Percentiles rank a stretch among this genome's conserved stretches.
Conservation (phyloP, 2,113 vertebrate species). For the Condylura cristata region DNA sequence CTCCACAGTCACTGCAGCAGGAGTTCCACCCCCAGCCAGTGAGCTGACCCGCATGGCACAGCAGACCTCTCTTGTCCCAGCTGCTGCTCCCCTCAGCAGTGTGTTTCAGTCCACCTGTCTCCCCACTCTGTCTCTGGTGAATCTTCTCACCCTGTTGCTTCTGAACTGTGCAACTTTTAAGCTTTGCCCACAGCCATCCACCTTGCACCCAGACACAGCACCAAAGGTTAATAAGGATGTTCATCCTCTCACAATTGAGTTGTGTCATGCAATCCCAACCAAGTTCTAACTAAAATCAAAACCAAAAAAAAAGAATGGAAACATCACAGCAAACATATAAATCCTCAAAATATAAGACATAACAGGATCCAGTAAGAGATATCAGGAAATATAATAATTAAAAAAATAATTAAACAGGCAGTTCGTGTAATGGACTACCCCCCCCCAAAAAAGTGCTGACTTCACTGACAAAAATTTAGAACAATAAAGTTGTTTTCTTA, state of each 20-base stretch:
- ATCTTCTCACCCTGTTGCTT: too few relatives aligned
- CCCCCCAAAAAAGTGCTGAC: not conserved
- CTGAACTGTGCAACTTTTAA: too few relatives aligned
- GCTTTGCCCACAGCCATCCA: too few relatives aligned
- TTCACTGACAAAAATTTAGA: not conserved
- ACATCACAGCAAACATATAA: not conserved
- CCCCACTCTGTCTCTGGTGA: too few relatives aligned
- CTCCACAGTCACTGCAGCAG: too few relatives aligned
- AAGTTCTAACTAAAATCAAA: not conserved
- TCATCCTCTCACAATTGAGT: not conserved
- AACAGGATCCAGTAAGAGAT: not conserved
- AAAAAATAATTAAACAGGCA: not conserved
- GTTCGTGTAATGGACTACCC: not conserved
- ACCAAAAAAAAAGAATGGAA: not conserved
- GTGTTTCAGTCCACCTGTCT: too few relatives aligned
- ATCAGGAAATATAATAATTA: not conserved
- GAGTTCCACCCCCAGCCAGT: too few relatives aligned
- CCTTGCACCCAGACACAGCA: not conserved
- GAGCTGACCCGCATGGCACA: too few relatives aligned
- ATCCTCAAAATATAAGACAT: not conserved
- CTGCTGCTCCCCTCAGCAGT: too few relatives aligned
- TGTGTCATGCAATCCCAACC: not conserved
- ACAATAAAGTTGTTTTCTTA: not conserved
- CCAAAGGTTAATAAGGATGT: not conserved
- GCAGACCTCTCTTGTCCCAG: too few relatives aligned